phyloP scores from a whole-genome alignment of 2,113 vertebrate species.

The Patagioenas fasciata region DNA sequence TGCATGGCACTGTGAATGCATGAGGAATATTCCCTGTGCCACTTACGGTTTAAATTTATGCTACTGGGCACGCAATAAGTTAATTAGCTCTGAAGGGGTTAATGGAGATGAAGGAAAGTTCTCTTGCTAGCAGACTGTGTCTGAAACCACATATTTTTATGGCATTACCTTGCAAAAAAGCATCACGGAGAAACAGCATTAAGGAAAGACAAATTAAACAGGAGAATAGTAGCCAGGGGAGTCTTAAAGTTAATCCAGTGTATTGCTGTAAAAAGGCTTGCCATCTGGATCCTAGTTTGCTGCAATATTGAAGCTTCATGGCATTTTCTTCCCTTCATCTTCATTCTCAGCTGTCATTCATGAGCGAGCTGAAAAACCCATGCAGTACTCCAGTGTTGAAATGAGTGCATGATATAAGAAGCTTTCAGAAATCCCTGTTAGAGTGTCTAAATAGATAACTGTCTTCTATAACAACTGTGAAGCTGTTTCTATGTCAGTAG shows the following conservation, averaged over 20 bases:
- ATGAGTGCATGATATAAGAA: background rate
- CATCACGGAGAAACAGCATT: background rate
- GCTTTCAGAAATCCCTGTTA: constrained; percentile 9
- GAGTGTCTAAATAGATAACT: background rate
- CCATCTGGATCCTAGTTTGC: constrained; percentile 69
- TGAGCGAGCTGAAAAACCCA: background rate
- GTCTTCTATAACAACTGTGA: background rate
- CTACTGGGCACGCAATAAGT: background rate
- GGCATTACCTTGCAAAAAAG: constrained; percentile 3
- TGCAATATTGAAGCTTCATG: constrained; percentile 36
- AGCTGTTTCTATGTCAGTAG: background rate
- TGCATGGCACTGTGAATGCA: background rate
- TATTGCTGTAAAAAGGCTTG: constrained; percentile 62
- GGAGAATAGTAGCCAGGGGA: constrained; percentile 37
- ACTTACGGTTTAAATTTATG: background rate
- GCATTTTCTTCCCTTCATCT: constrained; percentile 45
- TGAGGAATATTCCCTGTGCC: background rate
- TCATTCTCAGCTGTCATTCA: constrained; percentile 50
- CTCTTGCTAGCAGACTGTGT: background rate
- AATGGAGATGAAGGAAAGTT: background rate
- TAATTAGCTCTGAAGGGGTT: background rate
- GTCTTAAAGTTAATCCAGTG: constrained; percentile 49
- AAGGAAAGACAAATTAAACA: constrained; percentile 55
- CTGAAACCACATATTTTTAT: background rate
- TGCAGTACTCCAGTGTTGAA: background rate